phyloP scores from a whole-genome alignment of 1,140 invertebrate species.

The Sitobion miscanthi region DNA sequence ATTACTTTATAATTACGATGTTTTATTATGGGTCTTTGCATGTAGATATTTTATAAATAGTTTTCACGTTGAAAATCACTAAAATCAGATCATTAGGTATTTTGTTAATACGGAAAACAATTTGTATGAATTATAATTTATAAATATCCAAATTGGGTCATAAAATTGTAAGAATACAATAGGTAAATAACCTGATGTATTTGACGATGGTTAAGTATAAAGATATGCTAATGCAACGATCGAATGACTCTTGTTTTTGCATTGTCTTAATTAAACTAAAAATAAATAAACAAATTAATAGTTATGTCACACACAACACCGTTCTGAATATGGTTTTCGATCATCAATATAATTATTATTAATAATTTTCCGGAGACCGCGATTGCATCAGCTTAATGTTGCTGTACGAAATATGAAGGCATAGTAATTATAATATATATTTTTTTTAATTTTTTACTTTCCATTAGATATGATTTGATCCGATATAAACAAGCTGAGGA shows the following conservation, averaged over 20 bases:
- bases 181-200: constrained; percentile 1
- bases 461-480: too few species aligned
- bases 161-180: constrained; percentile 15
- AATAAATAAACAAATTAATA: not conserved
- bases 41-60: not conserved
- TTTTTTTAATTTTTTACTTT: not conserved
- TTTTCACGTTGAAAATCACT: not conserved
- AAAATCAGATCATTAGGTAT: not conserved
- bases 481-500: not conserved
- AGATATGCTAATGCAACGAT: too few species aligned
- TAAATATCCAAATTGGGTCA: not conserved
- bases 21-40: too few species aligned
- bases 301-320: not conserved
- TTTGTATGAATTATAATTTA: not conserved
- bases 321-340: not conserved
- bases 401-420: not conserved
- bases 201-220: constrained; percentile 9
- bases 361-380: not conserved
- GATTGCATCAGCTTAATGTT: not conserved
- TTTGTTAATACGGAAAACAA: not conserved
- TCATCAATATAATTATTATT: not conserved
- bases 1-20: too few species aligned
- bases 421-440: not conserved
- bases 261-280: constrained; percentile 1
- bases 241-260: not conserved